phyloP scores from a whole-genome alignment of 2,797 vertebrate genomes.

The Silurus aristotelis region DNA sequence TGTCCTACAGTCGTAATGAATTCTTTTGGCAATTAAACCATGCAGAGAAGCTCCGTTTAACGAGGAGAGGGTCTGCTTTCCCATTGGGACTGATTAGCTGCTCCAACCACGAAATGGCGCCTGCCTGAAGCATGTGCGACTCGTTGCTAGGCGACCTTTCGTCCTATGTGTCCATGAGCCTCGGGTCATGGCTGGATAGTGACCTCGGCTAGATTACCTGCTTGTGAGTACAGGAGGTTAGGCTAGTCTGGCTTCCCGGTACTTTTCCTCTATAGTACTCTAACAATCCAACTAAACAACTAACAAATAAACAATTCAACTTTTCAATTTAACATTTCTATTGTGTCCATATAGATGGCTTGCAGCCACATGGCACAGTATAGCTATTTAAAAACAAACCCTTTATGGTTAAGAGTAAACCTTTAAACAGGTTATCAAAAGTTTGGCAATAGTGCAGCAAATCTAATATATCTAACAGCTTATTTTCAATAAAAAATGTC shows the following conservation, averaged over 20 bases:
- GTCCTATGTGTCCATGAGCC: not conserved
- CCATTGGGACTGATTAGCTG: conserved; percentile 65
- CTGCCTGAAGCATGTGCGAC: conserved; percentile 39
- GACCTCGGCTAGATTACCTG: conserved; percentile 4
- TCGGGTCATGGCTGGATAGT: conserved; percentile 12
- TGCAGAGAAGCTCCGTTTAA: conserved; percentile 48
- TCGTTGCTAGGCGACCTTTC: conserved; percentile 58
- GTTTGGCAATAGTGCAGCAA: too few relatives aligned
- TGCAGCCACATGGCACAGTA: not conserved
- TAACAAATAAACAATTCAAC: not conserved
- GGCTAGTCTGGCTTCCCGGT: not conserved
- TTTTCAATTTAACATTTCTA: too few relatives aligned
- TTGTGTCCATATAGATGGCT: not conserved
- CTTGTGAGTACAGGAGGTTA: not conserved
- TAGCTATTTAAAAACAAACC: not conserved
- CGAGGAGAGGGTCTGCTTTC: conserved; percentile 55
- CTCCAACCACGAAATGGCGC: conserved; percentile 42
- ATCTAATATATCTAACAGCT: not conserved
- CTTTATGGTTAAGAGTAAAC: not conserved
- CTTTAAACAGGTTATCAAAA: not conserved
- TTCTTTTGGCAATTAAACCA: conserved; percentile 59
- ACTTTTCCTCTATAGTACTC: not conserved
- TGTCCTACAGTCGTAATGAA: conserved; percentile 70
- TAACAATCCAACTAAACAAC: not conserved
- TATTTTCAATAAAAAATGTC: not conserved